These are phyloP conservation scores for Dryobota labecula DNA, from an alignment of 2,888 invertebrate species.

Conservation along the genomic window DNA sequence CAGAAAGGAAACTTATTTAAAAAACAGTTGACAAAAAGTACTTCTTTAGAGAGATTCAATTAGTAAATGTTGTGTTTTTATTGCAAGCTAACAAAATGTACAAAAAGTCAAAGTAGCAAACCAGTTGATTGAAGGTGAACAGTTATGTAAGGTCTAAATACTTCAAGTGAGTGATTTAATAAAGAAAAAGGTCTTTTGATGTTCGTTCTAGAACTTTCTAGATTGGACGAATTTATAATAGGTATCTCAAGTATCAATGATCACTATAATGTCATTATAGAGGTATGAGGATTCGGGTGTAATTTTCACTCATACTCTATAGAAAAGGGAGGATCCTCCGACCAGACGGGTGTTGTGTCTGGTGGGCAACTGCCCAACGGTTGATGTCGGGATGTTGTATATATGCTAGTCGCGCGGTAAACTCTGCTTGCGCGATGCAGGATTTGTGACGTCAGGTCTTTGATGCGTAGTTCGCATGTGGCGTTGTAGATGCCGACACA, in stretches of 20 bases:
- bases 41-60: slow-evolving; percentile 26
- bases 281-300: too few species aligned
- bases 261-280: not conserved
- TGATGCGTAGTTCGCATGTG: too few species aligned
- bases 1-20: slow-evolving; percentile 17
- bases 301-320: too few species aligned
- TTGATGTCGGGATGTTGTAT: too few species aligned
- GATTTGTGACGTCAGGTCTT: too few species aligned
- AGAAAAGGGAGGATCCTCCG: too few species aligned
- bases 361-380: too few species aligned
- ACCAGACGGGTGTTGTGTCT: too few species aligned
- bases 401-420: too few species aligned
- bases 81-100: slow-evolving; percentile 13
- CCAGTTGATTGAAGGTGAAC: slow-evolving; percentile 46
- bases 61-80: slow-evolving; percentile 39
- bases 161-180: slow-evolving; percentile 21
- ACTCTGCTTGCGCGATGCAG: too few species aligned
- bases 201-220: slow-evolving; percentile 27
- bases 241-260: not conserved
- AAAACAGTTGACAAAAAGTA: slow-evolving; percentile 27
- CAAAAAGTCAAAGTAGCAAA: slow-evolving; percentile 38
- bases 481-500: too few species aligned
- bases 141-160: slow-evolving; percentile 26
- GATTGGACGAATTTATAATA: not conserved
- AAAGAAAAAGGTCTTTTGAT: not conserved